Evolutionary conservation across 2,888 invertebrate genomes (phyloP), one percentile per base, ranked within the genome.

Genomic region (Coleophora deauratella): DNA sequence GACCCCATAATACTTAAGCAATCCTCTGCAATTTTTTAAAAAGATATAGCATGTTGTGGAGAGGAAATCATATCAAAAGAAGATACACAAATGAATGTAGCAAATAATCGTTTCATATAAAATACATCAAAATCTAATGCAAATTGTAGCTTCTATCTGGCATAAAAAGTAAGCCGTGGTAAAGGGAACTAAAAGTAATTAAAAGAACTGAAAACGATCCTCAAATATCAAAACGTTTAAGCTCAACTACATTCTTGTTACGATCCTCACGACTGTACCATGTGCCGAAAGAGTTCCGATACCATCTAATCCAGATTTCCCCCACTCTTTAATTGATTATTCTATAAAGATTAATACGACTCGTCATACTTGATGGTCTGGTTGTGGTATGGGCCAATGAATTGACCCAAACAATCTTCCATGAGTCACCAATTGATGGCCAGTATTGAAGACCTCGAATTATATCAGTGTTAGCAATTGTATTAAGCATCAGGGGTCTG

Each of bases 301-400:
- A 81, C 58, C 51, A 84, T 84, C 82, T 80, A 74, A 78, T 80
- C 76, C 78, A 82, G 76, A 81, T 82, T 76, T 70, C 67, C 71
- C 66, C 71, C 69, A 70, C 77, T 72, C 69, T 67, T 76, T 78
- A 80, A 81, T 81, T 82, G 81, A 81, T 84, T 81, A 80, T 79
- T 81, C 73, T 72, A 68, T 80, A 75, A 76, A 76, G 77, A 78
- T 78, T 77, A 77, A 74, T 72, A 73, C 64, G 76, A 72, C 72
- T 78, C 72, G 74, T 76, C 81, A 76, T 72, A 74, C 67, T 71
- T 72, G 70, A 73, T 70, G 67, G 66, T 66, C 57, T 56, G 55
- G 61, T 62, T 60, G 66, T 57, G 54, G 55, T 60, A 67, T 57
- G 54, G 55, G 60, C 65, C 61, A 64, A 66, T 69, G 68, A 73